Conservation (phyloP, 35 echinoderm and acorn worm genomes). For the Diadema setosum region DNA sequence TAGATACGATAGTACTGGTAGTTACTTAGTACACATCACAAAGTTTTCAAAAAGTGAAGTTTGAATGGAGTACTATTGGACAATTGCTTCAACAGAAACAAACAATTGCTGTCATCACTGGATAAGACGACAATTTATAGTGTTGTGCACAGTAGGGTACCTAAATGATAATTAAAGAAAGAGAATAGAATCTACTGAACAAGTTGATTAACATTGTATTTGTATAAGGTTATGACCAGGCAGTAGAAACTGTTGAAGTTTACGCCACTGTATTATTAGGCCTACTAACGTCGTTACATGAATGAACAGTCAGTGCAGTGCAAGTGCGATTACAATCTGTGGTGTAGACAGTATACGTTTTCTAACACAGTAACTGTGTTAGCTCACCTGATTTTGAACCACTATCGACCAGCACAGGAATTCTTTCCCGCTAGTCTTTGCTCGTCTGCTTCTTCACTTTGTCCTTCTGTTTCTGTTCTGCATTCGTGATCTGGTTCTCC, state of each 20-base stretch:
- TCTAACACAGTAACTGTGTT: background rate
- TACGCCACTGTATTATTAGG: background rate
- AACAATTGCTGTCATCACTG: no score
- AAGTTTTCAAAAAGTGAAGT: no score
- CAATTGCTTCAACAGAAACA: no score
- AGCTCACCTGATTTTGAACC: background rate
- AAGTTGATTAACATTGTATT: no score
- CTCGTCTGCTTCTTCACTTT: conserved; percentile 88
- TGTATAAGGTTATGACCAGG: no score
- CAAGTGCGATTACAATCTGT: background rate
- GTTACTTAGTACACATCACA: no score
- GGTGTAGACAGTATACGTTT: background rate
- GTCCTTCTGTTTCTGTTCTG: conserved; percentile 84
- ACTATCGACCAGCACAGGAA: background rate
- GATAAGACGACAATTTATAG: no score
- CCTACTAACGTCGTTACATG: background rate
- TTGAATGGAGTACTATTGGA: no score
- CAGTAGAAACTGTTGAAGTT: background rate
- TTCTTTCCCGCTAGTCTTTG: conserved; percentile 46
- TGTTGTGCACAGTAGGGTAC: no score
- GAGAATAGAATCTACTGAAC: no score
- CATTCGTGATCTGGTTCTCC: conserved; percentile 75
- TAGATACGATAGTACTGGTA: no score
- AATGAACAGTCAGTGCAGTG: background rate
- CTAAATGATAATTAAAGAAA: no score